Percentiles rank a stretch among this genome's conserved stretches.
phyloP scores from a whole-genome alignment of 2,888 invertebrate species.

The Matsumyia berberina region DNA sequence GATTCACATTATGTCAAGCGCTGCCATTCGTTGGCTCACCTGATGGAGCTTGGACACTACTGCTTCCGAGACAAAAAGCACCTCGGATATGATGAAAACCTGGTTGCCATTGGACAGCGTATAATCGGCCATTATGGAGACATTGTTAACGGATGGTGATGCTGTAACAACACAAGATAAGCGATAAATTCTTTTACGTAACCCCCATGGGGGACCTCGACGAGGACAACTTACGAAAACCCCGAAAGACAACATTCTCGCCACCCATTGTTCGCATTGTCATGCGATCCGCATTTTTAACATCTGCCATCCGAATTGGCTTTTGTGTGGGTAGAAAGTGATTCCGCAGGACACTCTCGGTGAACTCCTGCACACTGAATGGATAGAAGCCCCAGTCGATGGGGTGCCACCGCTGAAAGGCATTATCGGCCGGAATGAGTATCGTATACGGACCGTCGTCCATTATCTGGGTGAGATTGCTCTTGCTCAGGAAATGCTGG shows the following conservation, averaged over 20 bases:
- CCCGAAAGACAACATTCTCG: conserved; percentile 86
- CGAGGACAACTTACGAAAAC: conserved; percentile 85
- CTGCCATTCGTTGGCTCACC: conserved; percentile 83
- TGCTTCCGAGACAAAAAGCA: conserved; percentile 87
- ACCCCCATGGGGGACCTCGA: no score
- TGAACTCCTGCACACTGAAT: conserved; percentile 88
- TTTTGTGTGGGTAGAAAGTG: conserved; percentile 86
- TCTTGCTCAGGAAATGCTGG: conserved; percentile 87
- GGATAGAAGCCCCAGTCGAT: conserved; percentile 90
- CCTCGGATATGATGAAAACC: conserved; percentile 87
- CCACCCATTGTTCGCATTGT: conserved; percentile 86
- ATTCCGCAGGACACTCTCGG: conserved; percentile 87
- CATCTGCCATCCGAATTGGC: conserved; percentile 85
- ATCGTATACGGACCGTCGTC: conserved; percentile 87
- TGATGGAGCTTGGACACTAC: conserved; percentile 87
- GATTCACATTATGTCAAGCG: not conserved
- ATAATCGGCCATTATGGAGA: conserved; percentile 86
- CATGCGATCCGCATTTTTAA: conserved; percentile 85
- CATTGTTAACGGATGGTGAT: conserved; percentile 86
- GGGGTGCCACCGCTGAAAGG: conserved; percentile 89
- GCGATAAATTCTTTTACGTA: conserved; percentile 24
- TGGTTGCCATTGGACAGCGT: conserved; percentile 87
- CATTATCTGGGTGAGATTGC: conserved; percentile 86
- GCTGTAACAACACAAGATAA: conserved; percentile 81
- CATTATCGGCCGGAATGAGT: conserved; percentile 87